Evolutionary conservation across 2,797 vertebrate genomes (phyloP), one percentile per base, ranked within the genome.

Genomic region (Diceros bicornis): DNA sequence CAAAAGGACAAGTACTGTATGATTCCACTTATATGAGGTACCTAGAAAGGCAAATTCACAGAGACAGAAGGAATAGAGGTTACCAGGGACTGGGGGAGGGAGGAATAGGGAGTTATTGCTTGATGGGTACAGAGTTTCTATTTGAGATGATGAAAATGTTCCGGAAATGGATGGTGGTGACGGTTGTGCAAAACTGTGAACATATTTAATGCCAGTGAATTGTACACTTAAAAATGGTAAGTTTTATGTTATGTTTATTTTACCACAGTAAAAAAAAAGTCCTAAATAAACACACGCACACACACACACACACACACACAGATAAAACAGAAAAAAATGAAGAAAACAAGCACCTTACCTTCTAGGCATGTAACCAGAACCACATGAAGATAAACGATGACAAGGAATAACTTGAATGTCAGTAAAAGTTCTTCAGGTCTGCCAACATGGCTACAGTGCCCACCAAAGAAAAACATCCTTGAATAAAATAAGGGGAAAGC

Each of bases 381-480:
- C 27, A 98, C 97, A 96, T 98, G 98, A 98, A 99, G 97, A 91
- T 98, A 97, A 97, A 99, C 71, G 44, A 98, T 79, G 78, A 97
- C 69, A 95, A 98, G 85, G 94, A 98, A 89, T 97, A 98, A 75
- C 62, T 95, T 97, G 75, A 98, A 98, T 85, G 89, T 97, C 89
- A 97, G 89, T 96, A 98, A 98, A 97, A 95, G 11, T 18, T 97
- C 97, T 94, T 98, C 95, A 96, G 97, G 91, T 98, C 98, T 98
- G 94, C 98, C 96, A 97, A 74, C 75, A 95, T 47, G 98, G 93
- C 94, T 94, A 59, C 75, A 94, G 32, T 98, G 96, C 57, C 97
- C 95, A 61, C 96, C 98, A 97, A 83, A 97, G 96, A 97, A 91
- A 98, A 98, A 91, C 99, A 99, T 99, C 95, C 99, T 99, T 92